Percentiles rank a stretch among this genome's conserved stretches.
phyloP scores from a whole-genome alignment of 2,888 invertebrate species.

The Lepidocyrtoides sp. region DNA sequence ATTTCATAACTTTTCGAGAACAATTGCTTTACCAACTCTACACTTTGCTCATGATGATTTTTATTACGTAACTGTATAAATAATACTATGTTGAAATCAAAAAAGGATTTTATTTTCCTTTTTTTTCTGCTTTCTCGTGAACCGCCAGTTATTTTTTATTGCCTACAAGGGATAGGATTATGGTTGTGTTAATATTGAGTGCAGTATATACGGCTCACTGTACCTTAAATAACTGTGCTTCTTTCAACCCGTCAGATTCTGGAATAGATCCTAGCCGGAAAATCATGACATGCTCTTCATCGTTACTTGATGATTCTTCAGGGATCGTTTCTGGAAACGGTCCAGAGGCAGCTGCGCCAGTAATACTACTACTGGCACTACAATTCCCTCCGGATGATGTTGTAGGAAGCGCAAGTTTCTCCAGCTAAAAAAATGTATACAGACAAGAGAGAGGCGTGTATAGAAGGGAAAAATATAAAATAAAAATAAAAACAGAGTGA shows the following conservation, averaged over 20 bases:
- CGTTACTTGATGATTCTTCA: conserved; percentile 96
- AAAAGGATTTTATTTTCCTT: background rate
- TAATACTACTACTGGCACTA: conserved; percentile 66
- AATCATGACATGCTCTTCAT: conserved; percentile 97
- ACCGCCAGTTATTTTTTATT: background rate
- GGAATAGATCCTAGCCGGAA: conserved; percentile 93
- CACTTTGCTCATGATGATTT: background rate
- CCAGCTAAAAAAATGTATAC: conserved; percentile 78
- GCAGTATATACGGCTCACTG: conserved; percentile 77
- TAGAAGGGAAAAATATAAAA: background rate
- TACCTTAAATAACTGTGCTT: conserved; percentile 94
- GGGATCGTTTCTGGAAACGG: conserved; percentile 97
- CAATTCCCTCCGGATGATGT: conserved; percentile 75
- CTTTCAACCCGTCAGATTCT: conserved; percentile 91
- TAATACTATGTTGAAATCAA: background rate
- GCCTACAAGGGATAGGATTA: background rate
- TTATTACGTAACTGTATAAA: background rate
- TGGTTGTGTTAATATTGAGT: background rate
- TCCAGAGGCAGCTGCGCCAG: conserved; percentile 87
- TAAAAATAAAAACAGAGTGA: background rate
- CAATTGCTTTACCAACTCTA: conserved; percentile 14
- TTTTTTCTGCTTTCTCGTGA: background rate
- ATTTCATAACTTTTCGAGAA: conserved; percentile 56
- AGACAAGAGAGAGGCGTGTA: background rate
- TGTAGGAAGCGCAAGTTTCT: conserved; percentile 83